A percentile compares a stretch with the other conserved stretches of the same genome.
Evolutionary conservation across 2,113 vertebrate genomes (phyloP).

Genomic region (Forbesichthys papilliferus): DNA sequence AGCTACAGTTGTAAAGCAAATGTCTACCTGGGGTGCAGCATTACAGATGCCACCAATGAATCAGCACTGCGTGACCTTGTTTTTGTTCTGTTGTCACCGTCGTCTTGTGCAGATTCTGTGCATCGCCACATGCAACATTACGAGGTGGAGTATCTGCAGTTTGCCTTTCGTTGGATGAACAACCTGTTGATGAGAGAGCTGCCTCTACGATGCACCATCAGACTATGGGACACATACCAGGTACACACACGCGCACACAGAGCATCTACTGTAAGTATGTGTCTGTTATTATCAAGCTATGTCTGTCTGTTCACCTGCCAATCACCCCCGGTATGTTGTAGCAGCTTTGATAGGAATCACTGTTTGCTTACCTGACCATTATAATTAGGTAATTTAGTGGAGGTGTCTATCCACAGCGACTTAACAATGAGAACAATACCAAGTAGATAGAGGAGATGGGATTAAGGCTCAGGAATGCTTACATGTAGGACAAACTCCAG

Average conservation of each 20-base stretch:
- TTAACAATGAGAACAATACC: too few species aligned
- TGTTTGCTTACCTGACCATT: too few species aligned
- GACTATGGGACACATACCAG: conserved; percentile 97
- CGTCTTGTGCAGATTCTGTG: conserved; percentile 80
- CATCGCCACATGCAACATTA: conserved; percentile 92
- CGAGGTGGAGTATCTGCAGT: conserved; percentile 95
- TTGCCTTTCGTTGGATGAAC: conserved; percentile 99
- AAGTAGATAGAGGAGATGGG: too few species aligned
- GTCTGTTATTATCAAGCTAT: conserved; percentile 18
- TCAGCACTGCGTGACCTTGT: not conserved
- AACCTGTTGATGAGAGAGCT: conserved; percentile 96
- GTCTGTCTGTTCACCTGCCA: not conserved
- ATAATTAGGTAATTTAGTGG: too few species aligned
- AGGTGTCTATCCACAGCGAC: too few species aligned
- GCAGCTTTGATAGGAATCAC: too few species aligned
- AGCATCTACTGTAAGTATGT: too few species aligned
- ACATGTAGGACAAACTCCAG: too few species aligned
- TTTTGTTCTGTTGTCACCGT: not conserved
- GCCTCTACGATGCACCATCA: conserved; percentile 88
- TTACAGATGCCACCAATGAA: too few species aligned
- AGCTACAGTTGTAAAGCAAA: too few species aligned
- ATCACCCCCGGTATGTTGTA: not conserved
- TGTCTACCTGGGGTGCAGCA: too few species aligned
- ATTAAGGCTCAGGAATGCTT: too few species aligned
- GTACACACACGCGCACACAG: conserved; percentile 67